These are phyloP conservation scores for Cepphus grylle DNA, from an alignment of 2,113 vertebrate genomes.

Conservation along the genomic window DNA sequence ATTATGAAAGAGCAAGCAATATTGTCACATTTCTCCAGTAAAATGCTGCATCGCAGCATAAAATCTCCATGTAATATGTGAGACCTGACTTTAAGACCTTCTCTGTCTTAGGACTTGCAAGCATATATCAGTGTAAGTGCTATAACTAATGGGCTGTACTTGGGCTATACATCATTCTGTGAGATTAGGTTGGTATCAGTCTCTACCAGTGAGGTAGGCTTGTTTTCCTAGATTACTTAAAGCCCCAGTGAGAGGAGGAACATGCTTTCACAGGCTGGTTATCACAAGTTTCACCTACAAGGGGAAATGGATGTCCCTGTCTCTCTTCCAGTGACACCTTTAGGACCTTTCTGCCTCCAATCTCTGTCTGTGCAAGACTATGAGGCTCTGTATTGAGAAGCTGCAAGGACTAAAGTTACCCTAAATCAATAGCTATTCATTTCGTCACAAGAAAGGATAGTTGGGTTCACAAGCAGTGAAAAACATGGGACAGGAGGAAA, in stretches of 20 bases:
- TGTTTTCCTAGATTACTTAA: background rate
- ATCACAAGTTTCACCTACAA: background rate
- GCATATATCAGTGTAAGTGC: background rate
- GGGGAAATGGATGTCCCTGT: background rate
- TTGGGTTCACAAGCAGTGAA: background rate
- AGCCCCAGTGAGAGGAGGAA: background rate
- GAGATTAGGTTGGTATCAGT: background rate
- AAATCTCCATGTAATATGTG: background rate
- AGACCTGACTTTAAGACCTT: background rate
- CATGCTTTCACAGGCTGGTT: background rate
- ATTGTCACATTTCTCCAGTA: background rate
- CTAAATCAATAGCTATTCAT: background rate
- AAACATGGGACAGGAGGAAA: background rate
- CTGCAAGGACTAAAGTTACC: background rate
- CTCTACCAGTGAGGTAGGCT: background rate
- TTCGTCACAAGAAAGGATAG: background rate
- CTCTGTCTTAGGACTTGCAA: background rate
- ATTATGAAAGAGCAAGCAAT: background rate
- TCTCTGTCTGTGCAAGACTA: background rate
- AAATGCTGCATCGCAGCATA: rapidly evolving
- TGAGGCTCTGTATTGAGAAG: background rate
- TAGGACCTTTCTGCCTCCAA: background rate
- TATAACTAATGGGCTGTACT: background rate
- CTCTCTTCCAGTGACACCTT: background rate
- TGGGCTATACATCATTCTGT: background rate